Evolutionary conservation across 2,113 vertebrate species (phyloP), one percentile per base, ranked within the genome.

Genomic region (Vulpes lagopus): DNA sequence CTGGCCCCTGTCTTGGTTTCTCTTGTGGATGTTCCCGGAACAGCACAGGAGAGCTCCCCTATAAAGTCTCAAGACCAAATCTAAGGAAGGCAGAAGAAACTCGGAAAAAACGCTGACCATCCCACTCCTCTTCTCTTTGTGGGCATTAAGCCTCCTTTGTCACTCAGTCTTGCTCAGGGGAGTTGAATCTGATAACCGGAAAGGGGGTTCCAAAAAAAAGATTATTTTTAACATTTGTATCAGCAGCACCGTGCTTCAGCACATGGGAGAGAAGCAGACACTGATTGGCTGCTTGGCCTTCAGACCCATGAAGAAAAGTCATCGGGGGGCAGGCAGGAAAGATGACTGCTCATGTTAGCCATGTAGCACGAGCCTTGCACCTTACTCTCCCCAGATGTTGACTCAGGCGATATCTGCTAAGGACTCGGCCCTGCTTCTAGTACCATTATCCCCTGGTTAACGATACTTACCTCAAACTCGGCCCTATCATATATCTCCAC

Each of bases 331-430:
- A 16, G 32, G 5, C 25, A 20, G 25, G 27, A 30, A 73, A 49
- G 20, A 9, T 20, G 2, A 53, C 3, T 8, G 49, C 27, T 27
- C 76, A 0, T 0, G 23, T 30, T 1, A 16, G 9, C 51, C n/a
- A 2, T n/a, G 11, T 0, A 14, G 10, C 4, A 15, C 0, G 38
- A 32, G 9, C 2, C 1, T 2, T 64, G 12, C 11, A 38, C 16
- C 20, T 4, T 35, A 1, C 0, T 14, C 0, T 15, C 14, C 9
- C 25, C 15, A 16, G 30, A 2, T 17, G 19, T 7, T 59, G 4
- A 9, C 27, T 7, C 11, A 8, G 0, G 0, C 1, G 8, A 10
- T 32, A 30, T 74, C 9, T 65, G 23, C 69, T 35, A 16, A 25
- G 0, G 17, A 8, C 1, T 17, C 32, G 2, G 7, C 4, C 3